Evolutionary conservation across 2,797 vertebrate species (phyloP).

Genomic region (Vipera ursinii): DNA sequence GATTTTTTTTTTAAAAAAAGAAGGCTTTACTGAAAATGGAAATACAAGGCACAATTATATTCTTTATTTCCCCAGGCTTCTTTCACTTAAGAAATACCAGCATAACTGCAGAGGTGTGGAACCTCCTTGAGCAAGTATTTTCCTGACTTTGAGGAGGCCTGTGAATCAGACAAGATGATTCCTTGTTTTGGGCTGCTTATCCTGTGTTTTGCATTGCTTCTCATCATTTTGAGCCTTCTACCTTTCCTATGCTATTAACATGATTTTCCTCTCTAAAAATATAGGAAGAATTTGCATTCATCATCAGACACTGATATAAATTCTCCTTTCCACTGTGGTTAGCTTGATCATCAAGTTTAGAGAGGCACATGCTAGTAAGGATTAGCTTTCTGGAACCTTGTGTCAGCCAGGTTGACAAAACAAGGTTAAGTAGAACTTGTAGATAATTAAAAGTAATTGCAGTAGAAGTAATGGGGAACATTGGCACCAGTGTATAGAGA

Average conservation of each 20-base stretch:
- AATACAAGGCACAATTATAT: background rate
- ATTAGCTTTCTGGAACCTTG: background rate
- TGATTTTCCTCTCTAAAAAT: background rate
- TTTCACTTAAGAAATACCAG: background rate
- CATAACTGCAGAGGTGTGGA: background rate
- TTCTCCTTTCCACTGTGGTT: background rate
- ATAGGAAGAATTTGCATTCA: background rate
- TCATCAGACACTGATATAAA: background rate
- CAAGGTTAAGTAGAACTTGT: background rate
- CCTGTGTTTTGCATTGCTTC: background rate
- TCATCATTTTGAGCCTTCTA: background rate
- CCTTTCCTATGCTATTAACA: background rate
- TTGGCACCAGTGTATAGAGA: background rate
- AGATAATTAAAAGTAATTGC: background rate
- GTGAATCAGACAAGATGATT: background rate
- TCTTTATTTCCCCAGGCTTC: background rate
- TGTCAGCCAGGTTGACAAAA: background rate
- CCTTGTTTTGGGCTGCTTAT: background rate
- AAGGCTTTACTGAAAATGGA: background rate
- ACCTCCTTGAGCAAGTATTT: background rate
- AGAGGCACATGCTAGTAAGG: background rate
- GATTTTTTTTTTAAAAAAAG: background rate
- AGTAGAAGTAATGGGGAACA: background rate
- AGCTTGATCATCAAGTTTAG: background rate
- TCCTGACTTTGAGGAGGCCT: background rate